These are phyloP conservation scores for Euura saliciscinereae DNA, from an alignment of 1,140 invertebrate species.

Conservation along the genomic window DNA sequence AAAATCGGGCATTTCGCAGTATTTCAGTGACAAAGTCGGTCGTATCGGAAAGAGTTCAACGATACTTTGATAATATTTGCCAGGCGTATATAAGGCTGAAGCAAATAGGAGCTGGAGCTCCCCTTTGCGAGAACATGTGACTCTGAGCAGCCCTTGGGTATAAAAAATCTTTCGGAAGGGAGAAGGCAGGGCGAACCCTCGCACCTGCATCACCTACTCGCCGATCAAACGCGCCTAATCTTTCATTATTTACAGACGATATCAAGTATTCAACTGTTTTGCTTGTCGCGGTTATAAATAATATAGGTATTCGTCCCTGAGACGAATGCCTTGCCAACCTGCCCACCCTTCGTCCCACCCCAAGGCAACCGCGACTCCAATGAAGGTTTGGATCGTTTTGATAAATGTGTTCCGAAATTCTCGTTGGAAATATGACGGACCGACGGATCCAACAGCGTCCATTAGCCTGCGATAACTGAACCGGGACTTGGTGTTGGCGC, in stretches of 20 bases:
- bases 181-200: background rate
- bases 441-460: background rate
- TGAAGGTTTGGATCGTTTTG: background rate
- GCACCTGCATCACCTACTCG: background rate
- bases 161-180: background rate
- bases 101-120: no score
- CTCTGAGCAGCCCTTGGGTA: background rate
- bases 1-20: no score
- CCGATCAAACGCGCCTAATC: background rate
- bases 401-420: constrained; percentile 7
- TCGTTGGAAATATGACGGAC: constrained; percentile 1
- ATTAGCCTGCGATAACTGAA: background rate
- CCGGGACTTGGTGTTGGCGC: background rate
- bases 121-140: background rate
- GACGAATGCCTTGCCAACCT: no score
- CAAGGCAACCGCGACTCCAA: background rate
- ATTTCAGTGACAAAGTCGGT: no score
- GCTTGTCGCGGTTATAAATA: background rate
- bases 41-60: background rate
- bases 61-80: background rate
- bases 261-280: background rate
- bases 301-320: background rate
- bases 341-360: no score
- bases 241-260: background rate
- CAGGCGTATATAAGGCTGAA: background rate